Evolutionary conservation across 2,888 invertebrate genomes (phyloP).

Genomic region (Harpalus rubripes): DNA sequence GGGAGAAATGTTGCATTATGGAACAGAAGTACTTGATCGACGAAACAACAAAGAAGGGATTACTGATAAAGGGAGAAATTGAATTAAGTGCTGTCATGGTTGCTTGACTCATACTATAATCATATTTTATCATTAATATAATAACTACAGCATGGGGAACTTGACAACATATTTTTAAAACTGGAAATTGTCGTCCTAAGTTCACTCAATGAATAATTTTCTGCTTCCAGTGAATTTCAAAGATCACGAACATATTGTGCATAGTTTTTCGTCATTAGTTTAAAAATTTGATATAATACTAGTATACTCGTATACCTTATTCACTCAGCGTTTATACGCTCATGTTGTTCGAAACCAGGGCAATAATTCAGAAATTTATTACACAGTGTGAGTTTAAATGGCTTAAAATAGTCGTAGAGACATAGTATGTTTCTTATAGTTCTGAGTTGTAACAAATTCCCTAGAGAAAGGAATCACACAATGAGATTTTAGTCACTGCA

Average conservation of each 20-base stretch:
- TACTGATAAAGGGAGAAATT: constrained; percentile 48
- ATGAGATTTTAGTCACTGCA: too few relatives aligned
- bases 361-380: too few relatives aligned
- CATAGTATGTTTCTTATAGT: too few relatives aligned
- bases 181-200: not conserved
- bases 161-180: not conserved
- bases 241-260: not conserved
- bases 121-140: not conserved
- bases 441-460: too few relatives aligned
- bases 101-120: not conserved
- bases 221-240: not conserved
- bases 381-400: too few relatives aligned
- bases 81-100: not conserved
- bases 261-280: not conserved
- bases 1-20: constrained; percentile 50
- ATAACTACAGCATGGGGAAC: not conserved
- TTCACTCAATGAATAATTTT: not conserved
- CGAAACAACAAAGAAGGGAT: constrained; percentile 21
- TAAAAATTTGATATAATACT: not conserved
- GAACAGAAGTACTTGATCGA: constrained; percentile 20
- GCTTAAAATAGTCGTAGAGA: too few relatives aligned
- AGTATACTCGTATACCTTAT: too few relatives aligned
- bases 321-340: too few relatives aligned
- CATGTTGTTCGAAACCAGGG: too few relatives aligned
- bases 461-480: too few relatives aligned